Percentiles rank a stretch among this genome's conserved stretches.
Conservation (phyloP, 53 echinoderm and acorn worm species). For the Zoroaster sp. region DNA sequence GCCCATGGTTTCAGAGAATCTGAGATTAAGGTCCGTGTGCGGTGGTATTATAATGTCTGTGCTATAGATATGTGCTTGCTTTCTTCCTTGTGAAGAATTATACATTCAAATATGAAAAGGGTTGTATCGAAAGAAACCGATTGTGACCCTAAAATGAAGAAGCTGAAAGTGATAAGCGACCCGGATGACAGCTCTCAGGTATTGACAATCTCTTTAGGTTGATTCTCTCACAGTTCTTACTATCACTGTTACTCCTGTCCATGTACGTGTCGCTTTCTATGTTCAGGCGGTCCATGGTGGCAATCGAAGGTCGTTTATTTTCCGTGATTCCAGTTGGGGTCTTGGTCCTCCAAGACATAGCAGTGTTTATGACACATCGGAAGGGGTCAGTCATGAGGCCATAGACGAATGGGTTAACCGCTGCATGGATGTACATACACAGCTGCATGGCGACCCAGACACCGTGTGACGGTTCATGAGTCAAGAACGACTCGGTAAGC, state of each 20-base stretch:
- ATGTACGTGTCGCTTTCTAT: conserved; percentile 47
- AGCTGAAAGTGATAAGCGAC: conserved; percentile 20
- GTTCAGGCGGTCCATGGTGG: conserved; percentile 1
- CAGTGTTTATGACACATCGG: conserved; percentile 48
- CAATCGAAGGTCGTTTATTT: conserved; percentile 24
- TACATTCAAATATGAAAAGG: too few relatives aligned
- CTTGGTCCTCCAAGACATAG: conserved; percentile 27
- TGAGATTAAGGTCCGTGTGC: too few relatives aligned
- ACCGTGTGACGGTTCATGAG: not conserved
- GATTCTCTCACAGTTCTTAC: conserved; percentile 33
- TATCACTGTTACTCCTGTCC: conserved; percentile 45
- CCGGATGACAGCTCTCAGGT: conserved; percentile 21
- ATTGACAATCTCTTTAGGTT: conserved; percentile 42
- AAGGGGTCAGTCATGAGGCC: conserved; percentile 69
- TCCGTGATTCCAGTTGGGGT: not conserved
- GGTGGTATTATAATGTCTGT: too few relatives aligned
- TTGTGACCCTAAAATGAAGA: conserved; percentile 27
- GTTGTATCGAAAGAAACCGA: too few relatives aligned
- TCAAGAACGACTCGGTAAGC: conserved; percentile 37
- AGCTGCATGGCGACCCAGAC: conserved; percentile 60
- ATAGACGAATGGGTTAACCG: conserved; percentile 74
- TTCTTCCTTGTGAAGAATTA: too few relatives aligned
- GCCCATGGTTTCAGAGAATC: too few relatives aligned
- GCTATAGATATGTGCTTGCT: too few relatives aligned
- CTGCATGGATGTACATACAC: conserved; percentile 68